Base-by-base conservation (phyloP, 2,888 invertebrate species). In the Notocelia uddmanniana region DNA sequence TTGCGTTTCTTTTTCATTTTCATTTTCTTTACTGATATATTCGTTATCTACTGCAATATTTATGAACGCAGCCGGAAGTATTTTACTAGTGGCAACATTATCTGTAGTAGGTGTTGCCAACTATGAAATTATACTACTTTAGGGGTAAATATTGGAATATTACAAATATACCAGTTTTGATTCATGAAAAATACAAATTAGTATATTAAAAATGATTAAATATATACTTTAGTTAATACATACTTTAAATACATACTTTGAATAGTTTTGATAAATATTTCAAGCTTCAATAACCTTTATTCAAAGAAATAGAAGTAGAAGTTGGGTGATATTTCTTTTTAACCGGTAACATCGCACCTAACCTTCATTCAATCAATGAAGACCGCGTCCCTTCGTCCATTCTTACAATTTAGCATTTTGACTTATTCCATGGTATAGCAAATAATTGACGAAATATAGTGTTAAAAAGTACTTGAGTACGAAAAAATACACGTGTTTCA, bases 311-410 rank as follows among this genome's bases (percentile, higher is more conserved):
- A 19, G 18, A 26, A 13, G 26, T 1, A 26, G n/a, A 21, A 8
- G 21, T 48, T 0, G 23, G 68, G 57, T 55, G 57, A 26, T 26
- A 21, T 21, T 9, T n/a, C 3, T 21, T 26, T 37, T 26, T 48
- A 60, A 26, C 11, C 13, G n/a, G 62, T 55, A 72, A 72, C 68
- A 72, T 55, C 13, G 15, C 8, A 41, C 62, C 62, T 72, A 72
- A 72, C 72, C 72, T 69, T 19, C 31, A 26, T 57, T 48, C 34
- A 72, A 37, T 72, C 72, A 72, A 72, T 72, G 67, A 60, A 64
- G 50, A 62, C 72, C 72, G 72, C 72, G 72, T 72, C 72, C 48
- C n/a, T 68, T 62, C 72, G 72, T 72, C 72, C 48, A 11, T 68
- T 62, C 31, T 37, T 60, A 23, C 19, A 34, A 68, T 48, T 62